A percentile compares a stretch with the other conserved stretches of the same genome.
Evolutionary conservation across 1,140 invertebrate genomes (phyloP).

Genomic region (Antheraea mylitta): DNA sequence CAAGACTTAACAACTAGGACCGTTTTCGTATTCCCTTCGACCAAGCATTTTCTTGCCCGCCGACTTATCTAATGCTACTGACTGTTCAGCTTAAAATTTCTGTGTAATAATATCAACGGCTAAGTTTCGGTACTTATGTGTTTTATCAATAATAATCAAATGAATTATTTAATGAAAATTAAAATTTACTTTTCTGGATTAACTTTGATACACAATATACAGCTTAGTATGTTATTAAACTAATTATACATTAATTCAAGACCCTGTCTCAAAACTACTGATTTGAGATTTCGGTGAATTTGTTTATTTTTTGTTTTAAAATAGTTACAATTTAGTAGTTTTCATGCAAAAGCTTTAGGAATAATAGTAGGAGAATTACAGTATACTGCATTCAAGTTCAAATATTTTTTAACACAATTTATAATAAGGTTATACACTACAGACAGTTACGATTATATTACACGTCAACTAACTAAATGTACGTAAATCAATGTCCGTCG

Average conservation of each 20-base stretch:
- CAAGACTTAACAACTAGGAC: conserved; percentile 78
- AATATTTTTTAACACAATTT: conserved; percentile 36
- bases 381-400: neutral
- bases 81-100: conserved; percentile 65
- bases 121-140: conserved; percentile 50
- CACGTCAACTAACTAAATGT: neutral
- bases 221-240: too few relatives aligned
- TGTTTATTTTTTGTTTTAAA: neutral
- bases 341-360: neutral
- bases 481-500: conserved; percentile 6
- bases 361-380: neutral
- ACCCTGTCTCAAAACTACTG: too few relatives aligned
- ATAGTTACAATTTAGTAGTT: neutral
- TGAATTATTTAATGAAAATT: neutral
- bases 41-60: conserved; percentile 66
- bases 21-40: conserved; percentile 74
- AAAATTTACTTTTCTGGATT: neutral
- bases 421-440: conserved; percentile 5
- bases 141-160: conserved; percentile 23
- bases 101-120: conserved; percentile 55
- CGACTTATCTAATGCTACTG: conserved; percentile 70
- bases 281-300: neutral
- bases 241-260: too few relatives aligned
- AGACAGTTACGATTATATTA: conserved; percentile 12
- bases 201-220: neutral